A percentile compares a stretch with the other conserved stretches of the same genome.
These are phyloP conservation scores for Pristionchus mayeri DNA, from an alignment of 2,888 invertebrate species.

Conservation along the genomic window DNA sequence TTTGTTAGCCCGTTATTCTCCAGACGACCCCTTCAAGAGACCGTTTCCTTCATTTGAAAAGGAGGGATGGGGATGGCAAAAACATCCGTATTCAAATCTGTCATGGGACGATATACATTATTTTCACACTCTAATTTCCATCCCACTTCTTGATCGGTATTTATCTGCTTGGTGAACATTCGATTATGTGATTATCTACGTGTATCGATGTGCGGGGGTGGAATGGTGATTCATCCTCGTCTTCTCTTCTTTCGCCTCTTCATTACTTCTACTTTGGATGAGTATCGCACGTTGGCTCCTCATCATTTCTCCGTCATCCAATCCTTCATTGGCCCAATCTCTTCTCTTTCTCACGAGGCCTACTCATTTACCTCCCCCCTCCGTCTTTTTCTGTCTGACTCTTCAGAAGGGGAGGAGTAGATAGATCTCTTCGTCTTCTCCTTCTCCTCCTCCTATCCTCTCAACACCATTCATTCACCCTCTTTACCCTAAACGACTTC, in stretches of 20 bases:
- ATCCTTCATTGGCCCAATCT: slow-evolving; percentile 34
- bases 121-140: too few relatives aligned
- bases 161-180: too few relatives aligned
- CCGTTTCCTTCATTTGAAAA: neutral
- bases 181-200: too few relatives aligned
- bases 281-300: slow-evolving; percentile 17
- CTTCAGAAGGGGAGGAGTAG: neutral
- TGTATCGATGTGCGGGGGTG: too few relatives aligned
- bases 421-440: neutral
- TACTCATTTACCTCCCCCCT: slow-evolving; percentile 33
- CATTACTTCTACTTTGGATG: neutral
- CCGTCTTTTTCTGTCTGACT: slow-evolving; percentile 4
- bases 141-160: too few relatives aligned
- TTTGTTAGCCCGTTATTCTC: too few relatives aligned
- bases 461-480: slow-evolving; percentile 26
- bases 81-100: neutral
- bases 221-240: too few relatives aligned
- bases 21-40: too few relatives aligned
- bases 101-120: too few relatives aligned
- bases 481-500: slow-evolving; percentile 43
- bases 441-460: slow-evolving; percentile 13
- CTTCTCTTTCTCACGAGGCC: neutral
- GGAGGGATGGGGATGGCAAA: neutral
- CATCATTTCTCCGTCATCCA: slow-evolving; percentile 23
- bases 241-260: neutral